Conservation (phyloP, 1,140 invertebrate genomes). For the Camponotus vicinus region DNA sequence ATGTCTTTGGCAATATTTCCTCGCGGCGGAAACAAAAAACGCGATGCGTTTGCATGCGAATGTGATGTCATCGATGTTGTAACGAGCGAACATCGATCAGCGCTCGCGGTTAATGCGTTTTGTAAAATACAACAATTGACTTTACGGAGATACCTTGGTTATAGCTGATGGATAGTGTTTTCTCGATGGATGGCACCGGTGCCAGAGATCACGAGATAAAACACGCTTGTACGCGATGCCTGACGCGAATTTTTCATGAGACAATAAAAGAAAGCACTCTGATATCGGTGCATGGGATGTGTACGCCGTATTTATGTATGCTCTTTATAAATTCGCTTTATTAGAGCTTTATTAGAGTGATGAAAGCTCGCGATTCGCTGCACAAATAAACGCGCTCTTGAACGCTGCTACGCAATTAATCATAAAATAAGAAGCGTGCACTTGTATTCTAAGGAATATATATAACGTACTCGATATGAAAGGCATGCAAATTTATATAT, state of each 20-base stretch:
- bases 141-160: slow-evolving; percentile 29
- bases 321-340: slow-evolving; percentile 40
- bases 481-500: slow-evolving; percentile 31
- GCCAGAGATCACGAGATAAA: slow-evolving; percentile 44
- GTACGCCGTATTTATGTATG: not conserved
- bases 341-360: not conserved
- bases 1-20: slow-evolving; percentile 57
- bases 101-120: slow-evolving; percentile 40
- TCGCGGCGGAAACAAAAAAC: slow-evolving; percentile 10
- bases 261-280: slow-evolving; percentile 22
- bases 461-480: not conserved
- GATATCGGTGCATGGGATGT: not conserved
- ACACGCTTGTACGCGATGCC: slow-evolving; percentile 1
- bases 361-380: not conserved
- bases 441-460: not conserved
- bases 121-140: slow-evolving; percentile 58
- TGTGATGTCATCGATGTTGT: slow-evolving; percentile 44
- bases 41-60: slow-evolving; percentile 26
- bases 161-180: slow-evolving; percentile 36
- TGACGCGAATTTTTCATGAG: slow-evolving; percentile 39
- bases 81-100: slow-evolving; percentile 40
- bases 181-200: slow-evolving; percentile 28
- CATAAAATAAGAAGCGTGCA: not conserved
- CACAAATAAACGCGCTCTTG: not conserved
- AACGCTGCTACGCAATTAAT: not conserved